Evolutionary conservation across 2,888 invertebrate species (phyloP), one percentile per base, ranked within the genome.

Genomic region (Listrodromus nycthemerus): DNA sequence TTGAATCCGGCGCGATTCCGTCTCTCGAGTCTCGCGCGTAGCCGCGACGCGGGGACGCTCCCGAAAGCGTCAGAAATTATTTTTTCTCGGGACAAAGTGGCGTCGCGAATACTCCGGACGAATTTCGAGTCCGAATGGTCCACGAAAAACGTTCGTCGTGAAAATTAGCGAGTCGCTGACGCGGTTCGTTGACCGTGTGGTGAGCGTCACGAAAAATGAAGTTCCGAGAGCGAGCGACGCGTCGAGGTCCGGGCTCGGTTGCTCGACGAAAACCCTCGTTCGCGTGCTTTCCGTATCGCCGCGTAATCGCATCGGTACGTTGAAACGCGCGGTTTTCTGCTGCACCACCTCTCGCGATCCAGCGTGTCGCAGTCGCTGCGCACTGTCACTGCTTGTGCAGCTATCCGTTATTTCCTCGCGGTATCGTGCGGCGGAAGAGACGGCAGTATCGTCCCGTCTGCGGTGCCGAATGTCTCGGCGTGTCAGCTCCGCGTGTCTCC

Each of bases 381-480:
- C 45, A 73, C 73, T 45, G 73, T 73, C 45, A 61, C 61, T 61
- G 41, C 13, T 5, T 16, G 41, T 19, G 66, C 33, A 37, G 70
- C 55, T 70, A 69, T 76, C 76, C 80, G 76, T 65, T 74, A 65
- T 73, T 79, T 66, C 70, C 67, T 50, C 77, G 50, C 75, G 80
- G 83, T 77, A 82, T 85, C 77, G 82, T 58, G 74, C 52, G 78
- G 66, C 67, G 61, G 63, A 70, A 48, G 78, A 33, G 69, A 33
- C 81, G 86, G 85, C 87, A 87, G 87, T 87, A 84, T 85, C 87
- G 86, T 86, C 86, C 85, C 82, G 87, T 83, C 86, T 84, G 86
- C 84, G 86, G 84, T 83, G 76, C 80, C 71, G 85, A 82, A 84
- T 82, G 83, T 80, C 70, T 86, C 86, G 83, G 69, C 77, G 83